Evolutionary conservation across 2,888 invertebrate genomes (phyloP), one percentile per base, ranked within the genome.

Genomic region (Ceraclea dissimilis): DNA sequence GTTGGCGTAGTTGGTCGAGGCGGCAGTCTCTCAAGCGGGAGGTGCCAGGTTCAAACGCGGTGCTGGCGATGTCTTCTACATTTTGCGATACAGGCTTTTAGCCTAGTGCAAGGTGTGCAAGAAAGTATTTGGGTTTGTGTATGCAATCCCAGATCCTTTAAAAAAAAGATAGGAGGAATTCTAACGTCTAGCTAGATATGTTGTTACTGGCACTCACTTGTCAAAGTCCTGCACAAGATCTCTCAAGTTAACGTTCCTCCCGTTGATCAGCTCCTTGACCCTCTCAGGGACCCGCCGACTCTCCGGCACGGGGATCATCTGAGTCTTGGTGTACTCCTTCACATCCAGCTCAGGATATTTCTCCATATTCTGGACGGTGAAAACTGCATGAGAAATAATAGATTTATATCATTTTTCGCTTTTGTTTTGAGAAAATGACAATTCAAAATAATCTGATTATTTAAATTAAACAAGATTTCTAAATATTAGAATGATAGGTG

Each of bases 151-250:
- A n/a, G n/a, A n/a, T n/a, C n/a, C n/a, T n/a, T n/a, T n/a, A n/a
- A n/a, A n/a, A n/a, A n/a, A n/a, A n/a, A n/a, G n/a, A n/a, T n/a
- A 31, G 31, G 11, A 31, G 31, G 31, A 6, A 11, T 31, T 31
- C 6, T 31, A 31, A 8, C 31, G 31, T 31, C 11, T 31, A 11
- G 31, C 31, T 8, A 8, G 31, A 31, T 11, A 8, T 31, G 31
- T 6, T 8, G 6, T 31, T 11, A 11, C 31, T 46, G 46, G 20
- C 11, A 54, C 70, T 67, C 64, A 87, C 87, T 77, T 79, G 68
- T 89, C 89, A 64, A 83, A 86, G 63, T 84, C 85, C 49, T 80
- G 78, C 68, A 89, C 89, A 60, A 82, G 79, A 0, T 85, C 84
- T 60, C 85, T 80, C 59, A 89, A 68, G 62, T 83, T 75, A 48